Conservation (phyloP, 2,888 invertebrate genomes). For the Andrena trimmerana region DNA sequence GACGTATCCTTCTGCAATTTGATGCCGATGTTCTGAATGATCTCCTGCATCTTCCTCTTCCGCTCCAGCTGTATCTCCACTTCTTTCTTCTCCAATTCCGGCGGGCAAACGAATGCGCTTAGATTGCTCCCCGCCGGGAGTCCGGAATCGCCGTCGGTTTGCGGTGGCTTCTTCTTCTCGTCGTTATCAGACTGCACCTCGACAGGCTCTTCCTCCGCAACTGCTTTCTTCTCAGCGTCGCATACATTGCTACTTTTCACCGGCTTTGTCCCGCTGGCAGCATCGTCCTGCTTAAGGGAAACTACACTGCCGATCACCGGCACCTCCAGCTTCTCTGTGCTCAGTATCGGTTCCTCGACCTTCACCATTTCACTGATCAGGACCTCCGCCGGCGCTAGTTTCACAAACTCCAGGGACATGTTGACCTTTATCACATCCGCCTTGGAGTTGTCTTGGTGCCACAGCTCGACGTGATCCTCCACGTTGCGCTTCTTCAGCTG, state of each 20-base stretch:
- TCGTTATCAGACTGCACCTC: not conserved
- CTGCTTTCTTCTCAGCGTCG: not conserved
- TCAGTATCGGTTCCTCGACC: not conserved
- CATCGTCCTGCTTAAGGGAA: not conserved
- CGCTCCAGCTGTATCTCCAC: constrained; percentile 85
- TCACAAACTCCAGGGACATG: constrained; percentile 75
- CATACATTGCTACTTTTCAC: not conserved
- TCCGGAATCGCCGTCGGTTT: constrained; percentile 27
- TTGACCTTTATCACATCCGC: constrained; percentile 85
- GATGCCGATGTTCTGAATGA: constrained; percentile 81
- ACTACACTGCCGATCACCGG: not conserved
- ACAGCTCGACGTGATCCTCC: constrained; percentile 88
- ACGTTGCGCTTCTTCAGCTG: constrained; percentile 89
- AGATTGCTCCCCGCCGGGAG: constrained; percentile 73
- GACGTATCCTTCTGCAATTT: constrained; percentile 75
- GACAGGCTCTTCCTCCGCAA: not conserved
- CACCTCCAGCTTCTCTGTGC: not conserved
- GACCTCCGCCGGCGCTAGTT: not conserved
- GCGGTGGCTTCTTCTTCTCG: constrained; percentile 11
- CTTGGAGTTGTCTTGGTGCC: constrained; percentile 85
- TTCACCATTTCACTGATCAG: not conserved
- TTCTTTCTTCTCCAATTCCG: constrained; percentile 85
- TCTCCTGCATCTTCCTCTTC: constrained; percentile 86
- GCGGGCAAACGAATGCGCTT: constrained; percentile 82
- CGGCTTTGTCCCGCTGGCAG: not conserved